phyloP scores from a whole-genome alignment of 2,113 vertebrate genomes.

The Prionailurus bengalensis region DNA sequence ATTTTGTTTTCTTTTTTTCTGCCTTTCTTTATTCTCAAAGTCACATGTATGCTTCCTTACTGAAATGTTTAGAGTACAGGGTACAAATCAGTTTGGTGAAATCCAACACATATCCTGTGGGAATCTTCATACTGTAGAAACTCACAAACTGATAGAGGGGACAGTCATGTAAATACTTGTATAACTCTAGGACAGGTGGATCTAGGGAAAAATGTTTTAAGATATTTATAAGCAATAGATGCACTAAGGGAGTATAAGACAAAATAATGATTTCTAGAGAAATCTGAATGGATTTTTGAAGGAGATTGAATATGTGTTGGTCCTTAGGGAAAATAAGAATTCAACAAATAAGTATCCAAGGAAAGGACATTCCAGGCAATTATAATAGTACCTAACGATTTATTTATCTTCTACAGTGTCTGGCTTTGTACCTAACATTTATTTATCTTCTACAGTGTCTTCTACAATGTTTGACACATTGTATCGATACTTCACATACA shows the following conservation, averaged over 20 bases:
- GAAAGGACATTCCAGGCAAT: not conserved
- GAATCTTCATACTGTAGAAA: not conserved
- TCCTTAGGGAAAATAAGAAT: not conserved
- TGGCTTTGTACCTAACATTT: not conserved
- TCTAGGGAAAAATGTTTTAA: not conserved
- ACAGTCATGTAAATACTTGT: not conserved
- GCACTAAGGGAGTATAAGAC: not conserved
- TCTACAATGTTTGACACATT: not conserved
- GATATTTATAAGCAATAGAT: not conserved
- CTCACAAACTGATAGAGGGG: not conserved
- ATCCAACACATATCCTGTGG: not conserved
- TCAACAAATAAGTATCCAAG: constrained; percentile 43
- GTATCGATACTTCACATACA: not conserved
- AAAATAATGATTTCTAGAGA: constrained; percentile 11
- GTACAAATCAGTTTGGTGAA: not conserved
- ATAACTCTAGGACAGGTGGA: not conserved
- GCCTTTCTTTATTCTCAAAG: not conserved
- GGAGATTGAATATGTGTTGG: not conserved
- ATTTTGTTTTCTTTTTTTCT: not conserved
- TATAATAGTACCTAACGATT: not conserved
- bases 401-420: not conserved
- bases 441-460: not conserved
- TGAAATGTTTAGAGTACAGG: not conserved
- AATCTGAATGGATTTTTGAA: constrained; percentile 23
- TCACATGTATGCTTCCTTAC: not conserved